Base-by-base conservation (phyloP, 2,888 invertebrate species). In the Synanthedon myopaeformis region DNA sequence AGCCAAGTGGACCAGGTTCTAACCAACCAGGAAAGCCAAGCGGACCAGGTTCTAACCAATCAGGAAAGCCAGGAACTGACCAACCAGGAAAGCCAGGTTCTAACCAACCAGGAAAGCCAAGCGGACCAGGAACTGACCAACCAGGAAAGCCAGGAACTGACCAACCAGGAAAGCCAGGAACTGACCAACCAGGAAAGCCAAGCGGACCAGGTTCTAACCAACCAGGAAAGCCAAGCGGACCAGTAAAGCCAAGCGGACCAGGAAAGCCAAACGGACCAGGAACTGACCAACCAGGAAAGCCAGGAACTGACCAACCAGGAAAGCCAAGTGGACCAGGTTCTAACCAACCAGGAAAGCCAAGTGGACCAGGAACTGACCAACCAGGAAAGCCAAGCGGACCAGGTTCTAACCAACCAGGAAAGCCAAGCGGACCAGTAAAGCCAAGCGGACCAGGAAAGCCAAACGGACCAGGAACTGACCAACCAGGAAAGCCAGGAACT, bases 1-100 rank as follows among this genome's bases (percentile, higher is more conserved):
- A 14, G 10, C 60, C 66, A 13, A n/a, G n/a, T n/a, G 62, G 56
- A 17, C 55, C 59, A 55, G 52, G 41, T 28, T 35, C n/a, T n/a
- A n/a, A n/a, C n/a, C n/a, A 35, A 12, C 51, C 53, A 49, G 53
- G 49, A 3, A 17, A 50, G 10, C 52, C 59, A 53, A 54, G 53
- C 3, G 17, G 23, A 19, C 54, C 56, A 55, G 58, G 57, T n/a
- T n/a, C 8, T 53, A 50, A 0, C 54, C 52, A 8, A 0, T 53
- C 56, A 52, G 56, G 51, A 14, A 51, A 19, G 19, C 54, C 53
- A 19, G 58, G 60, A 0, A 59, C 63, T 41, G 60, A 60, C 3
- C 42, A 42, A 5, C 65, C 64, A 3, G 58, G 75, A 74, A 45
- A 66, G 60, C 14, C 65, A 56, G 45, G 76, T 74, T 0, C n/a